These are phyloP conservation scores for Andrena cerasifolii DNA, from an alignment of 1,140 invertebrate species.

Conservation along the genomic window DNA sequence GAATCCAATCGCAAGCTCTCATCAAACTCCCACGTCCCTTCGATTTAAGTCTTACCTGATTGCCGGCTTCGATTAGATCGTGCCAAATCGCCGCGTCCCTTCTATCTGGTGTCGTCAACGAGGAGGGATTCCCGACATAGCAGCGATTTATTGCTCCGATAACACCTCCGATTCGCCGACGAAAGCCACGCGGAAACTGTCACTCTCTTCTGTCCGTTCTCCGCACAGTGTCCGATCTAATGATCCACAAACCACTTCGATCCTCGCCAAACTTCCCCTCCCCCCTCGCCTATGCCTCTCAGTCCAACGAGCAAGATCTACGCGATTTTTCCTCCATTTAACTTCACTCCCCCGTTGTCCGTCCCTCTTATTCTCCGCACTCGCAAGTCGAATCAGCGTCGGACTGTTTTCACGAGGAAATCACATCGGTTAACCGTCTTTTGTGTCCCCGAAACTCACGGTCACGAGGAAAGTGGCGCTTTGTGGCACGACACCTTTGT, in stretches of 20 bases:
- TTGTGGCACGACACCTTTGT: slow-evolving; percentile 24
- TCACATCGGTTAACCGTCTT: neutral
- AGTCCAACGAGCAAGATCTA: neutral
- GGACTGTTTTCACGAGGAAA: neutral
- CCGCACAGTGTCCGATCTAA: slow-evolving; percentile 15
- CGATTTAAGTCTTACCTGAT: slow-evolving; percentile 70
- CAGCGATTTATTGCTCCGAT: slow-evolving; percentile 43
- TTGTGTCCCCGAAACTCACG: neutral
- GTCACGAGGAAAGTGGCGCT: neutral
- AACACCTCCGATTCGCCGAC: slow-evolving; percentile 37
- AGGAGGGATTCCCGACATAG: slow-evolving; percentile 40
- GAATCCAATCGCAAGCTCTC: neutral
- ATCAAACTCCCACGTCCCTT: slow-evolving; percentile 8
- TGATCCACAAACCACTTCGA: slow-evolving; percentile 21
- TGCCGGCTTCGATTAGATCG: slow-evolving; percentile 68
- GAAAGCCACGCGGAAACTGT: slow-evolving; percentile 31
- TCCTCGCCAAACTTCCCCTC: neutral
- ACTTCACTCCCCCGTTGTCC: slow-evolving; percentile 15
- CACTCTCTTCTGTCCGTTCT: neutral
- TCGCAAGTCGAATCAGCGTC: neutral
- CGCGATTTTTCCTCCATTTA: slow-evolving; percentile 26
- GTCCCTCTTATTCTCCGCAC: too few species aligned
- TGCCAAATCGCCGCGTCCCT: slow-evolving; percentile 41
- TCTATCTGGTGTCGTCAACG: slow-evolving; percentile 16
- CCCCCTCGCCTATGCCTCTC: neutral